Evolutionary conservation across 2,797 vertebrate genomes (phyloP), one percentile per base, ranked within the genome.

Genomic region (Sebastiscus albofasciatus): DNA sequence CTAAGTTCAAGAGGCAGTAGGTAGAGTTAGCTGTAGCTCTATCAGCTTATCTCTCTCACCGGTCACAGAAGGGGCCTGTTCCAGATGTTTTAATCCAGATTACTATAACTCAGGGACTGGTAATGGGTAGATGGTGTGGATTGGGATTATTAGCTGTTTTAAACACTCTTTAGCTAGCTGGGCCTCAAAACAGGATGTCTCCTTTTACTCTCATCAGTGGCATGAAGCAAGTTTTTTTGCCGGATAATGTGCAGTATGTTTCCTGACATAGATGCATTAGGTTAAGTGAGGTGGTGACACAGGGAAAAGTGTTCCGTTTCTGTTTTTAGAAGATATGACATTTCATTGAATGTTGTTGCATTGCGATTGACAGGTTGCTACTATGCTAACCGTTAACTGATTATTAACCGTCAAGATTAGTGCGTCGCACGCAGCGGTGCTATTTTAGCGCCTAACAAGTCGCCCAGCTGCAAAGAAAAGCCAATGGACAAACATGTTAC

Each of bases 71-170:
- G 31, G 65, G 74, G 75, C 46, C 27, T 67, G 66, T 72, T 92
- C 84, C 79, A 87, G 87, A 90, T 90, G 86, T 92, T 92, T 91
- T 92, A 90, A 91, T 92, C 89, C 88, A 92, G 79, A 73, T 92
- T 92, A 93, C 68, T 84, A 54, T 85, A 65, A 88, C 77, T 81
- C 84, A 67, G 77, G 34, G 74, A 75, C 78, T 79, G 77, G 82
- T 89, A 82, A 90, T 85, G 74, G 68, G 75, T 89, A 84, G 77
- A 87, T 88, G 83, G 76, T 89, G 87, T 88, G 86, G 82, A 87
- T 85, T 89, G 82, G 73, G 77, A 84, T 91, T 87, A 93, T 90
- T 93, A 90, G 90, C 86, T 83, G 76, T 87, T 89, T 89, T 90
- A 85, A 87, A 91, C 77, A 89, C 79, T 77, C 80, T 81, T 77